Percentiles rank a stretch among this genome's conserved stretches.
Conservation (phyloP, 2,888 invertebrate species). For the Plagodis pulveraria region DNA sequence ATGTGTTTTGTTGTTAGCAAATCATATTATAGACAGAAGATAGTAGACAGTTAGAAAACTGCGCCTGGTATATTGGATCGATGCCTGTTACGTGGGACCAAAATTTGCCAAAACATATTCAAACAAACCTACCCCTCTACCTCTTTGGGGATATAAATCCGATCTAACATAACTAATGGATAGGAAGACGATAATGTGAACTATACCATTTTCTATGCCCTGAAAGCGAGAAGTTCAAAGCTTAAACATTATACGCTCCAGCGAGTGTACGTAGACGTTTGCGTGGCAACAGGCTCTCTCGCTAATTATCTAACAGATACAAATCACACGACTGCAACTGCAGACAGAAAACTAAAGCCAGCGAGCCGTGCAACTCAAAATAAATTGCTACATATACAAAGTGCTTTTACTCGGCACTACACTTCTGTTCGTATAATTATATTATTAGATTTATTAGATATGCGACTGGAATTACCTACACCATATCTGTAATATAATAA, state of each 20-base stretch:
- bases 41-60: too few species aligned
- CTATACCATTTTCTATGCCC: constrained; percentile 8
- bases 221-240: constrained; percentile 8
- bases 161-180: too few species aligned
- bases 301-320: constrained; percentile 37
- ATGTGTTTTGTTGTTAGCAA: too few species aligned
- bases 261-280: not conserved
- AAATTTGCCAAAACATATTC: too few species aligned
- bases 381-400: constrained; percentile 38
- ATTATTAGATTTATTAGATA: too few species aligned
- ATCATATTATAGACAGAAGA: too few species aligned
- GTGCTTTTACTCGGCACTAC: constrained; percentile 23
- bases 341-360: constrained; percentile 27
- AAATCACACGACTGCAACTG: constrained; percentile 27
- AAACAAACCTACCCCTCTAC: too few species aligned
- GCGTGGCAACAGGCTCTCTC: constrained; percentile 31
- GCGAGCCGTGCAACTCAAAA: constrained; percentile 37
- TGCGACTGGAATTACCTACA: too few species aligned
- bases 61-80: too few species aligned
- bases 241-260: constrained; percentile 6
- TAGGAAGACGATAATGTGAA: constrained; percentile 11
- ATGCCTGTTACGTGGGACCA: too few species aligned
- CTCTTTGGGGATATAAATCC: too few species aligned
- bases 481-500: too few species aligned
- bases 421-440: constrained; percentile 20